phyloP scores from a whole-genome alignment of 2,888 invertebrate genomes.

The Alcis repandata region DNA sequence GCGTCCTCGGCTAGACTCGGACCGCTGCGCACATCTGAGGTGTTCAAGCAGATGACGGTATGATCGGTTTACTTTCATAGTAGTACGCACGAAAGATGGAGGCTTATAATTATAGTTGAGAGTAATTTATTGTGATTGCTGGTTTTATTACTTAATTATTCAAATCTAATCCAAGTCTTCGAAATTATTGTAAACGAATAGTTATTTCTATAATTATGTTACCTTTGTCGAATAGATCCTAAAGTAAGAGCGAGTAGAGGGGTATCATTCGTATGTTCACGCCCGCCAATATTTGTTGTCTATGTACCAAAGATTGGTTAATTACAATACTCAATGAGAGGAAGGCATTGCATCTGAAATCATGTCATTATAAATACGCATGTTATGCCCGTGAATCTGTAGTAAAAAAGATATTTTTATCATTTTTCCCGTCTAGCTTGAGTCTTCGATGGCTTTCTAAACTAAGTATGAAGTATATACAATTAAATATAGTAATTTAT shows the following conservation, averaged over 20 bases:
- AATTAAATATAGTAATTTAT: conserved; percentile 10
- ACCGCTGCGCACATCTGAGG: conserved; percentile 75
- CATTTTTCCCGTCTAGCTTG: background rate
- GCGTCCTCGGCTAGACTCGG: conserved; percentile 59
- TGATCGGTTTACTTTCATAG: conserved; percentile 39
- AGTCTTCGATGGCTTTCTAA: conserved; percentile 6
- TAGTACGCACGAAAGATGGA: conserved; percentile 46
- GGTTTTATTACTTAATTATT: conserved; percentile 40
- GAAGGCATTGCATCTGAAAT: conserved; percentile 23
- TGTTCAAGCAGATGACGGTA: conserved; percentile 66
- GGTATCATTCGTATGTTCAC: conserved; percentile 21
- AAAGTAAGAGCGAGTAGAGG: conserved; percentile 36
- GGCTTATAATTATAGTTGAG: conserved; percentile 50
- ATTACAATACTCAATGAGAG: conserved; percentile 43
- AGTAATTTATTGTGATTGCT: conserved; percentile 48
- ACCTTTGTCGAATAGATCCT: conserved; percentile 40
- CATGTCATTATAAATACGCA: background rate
- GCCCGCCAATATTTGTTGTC: conserved; percentile 34
- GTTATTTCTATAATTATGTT: conserved; percentile 32
- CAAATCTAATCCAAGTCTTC: conserved; percentile 40
- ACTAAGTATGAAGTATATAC: conserved; percentile 6
- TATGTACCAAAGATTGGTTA: conserved; percentile 49
- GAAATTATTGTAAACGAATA: conserved; percentile 37
- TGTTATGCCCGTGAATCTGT: conserved; percentile 10
- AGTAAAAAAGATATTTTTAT: conserved; percentile 7